Conservation (phyloP, 2,888 invertebrate genomes). For the Cordilura impudica region DNA sequence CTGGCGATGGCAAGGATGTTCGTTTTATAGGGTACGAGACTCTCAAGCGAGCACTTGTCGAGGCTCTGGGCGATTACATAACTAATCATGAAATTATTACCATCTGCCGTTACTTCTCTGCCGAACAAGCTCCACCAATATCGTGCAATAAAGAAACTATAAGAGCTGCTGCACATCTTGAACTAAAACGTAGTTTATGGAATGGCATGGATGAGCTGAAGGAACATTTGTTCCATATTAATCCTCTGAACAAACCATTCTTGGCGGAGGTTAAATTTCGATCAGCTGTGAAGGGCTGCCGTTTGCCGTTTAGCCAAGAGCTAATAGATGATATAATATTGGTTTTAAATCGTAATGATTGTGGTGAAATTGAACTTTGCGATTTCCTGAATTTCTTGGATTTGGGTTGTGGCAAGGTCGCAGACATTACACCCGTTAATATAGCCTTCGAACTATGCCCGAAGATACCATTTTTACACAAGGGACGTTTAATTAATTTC, state of each 20-base stretch:
- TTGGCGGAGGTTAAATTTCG: conserved; percentile 81
- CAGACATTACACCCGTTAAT: conserved; percentile 75
- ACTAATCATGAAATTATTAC: conserved; percentile 90
- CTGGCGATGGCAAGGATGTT: conserved; percentile 62
- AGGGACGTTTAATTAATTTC: conserved; percentile 75
- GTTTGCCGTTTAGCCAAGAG: conserved; percentile 84
- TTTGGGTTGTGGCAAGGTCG: conserved; percentile 79
- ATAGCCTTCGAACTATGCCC: conserved; percentile 77
- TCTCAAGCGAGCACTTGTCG: conserved; percentile 81
- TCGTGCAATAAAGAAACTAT: conserved; percentile 78
- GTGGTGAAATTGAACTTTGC: conserved; percentile 83
- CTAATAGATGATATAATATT: conserved; percentile 84
- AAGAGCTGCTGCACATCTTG: conserved; percentile 84
- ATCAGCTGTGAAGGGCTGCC: conserved; percentile 83
- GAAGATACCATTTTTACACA: conserved; percentile 74
- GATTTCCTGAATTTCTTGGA: conserved; percentile 87
- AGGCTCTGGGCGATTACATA: conserved; percentile 84
- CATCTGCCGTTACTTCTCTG: conserved; percentile 85
- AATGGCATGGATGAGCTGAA: conserved; percentile 82
- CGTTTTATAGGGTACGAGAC: conserved; percentile 72
- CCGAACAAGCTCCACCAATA: conserved; percentile 79
- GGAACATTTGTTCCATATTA: conserved; percentile 81
- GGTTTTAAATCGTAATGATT: conserved; percentile 81
- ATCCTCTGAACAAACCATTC: conserved; percentile 80
- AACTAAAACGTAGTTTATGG: conserved; percentile 86